phyloP scores from a whole-genome alignment of 2,888 invertebrate species.

The Euproctis similis region DNA sequence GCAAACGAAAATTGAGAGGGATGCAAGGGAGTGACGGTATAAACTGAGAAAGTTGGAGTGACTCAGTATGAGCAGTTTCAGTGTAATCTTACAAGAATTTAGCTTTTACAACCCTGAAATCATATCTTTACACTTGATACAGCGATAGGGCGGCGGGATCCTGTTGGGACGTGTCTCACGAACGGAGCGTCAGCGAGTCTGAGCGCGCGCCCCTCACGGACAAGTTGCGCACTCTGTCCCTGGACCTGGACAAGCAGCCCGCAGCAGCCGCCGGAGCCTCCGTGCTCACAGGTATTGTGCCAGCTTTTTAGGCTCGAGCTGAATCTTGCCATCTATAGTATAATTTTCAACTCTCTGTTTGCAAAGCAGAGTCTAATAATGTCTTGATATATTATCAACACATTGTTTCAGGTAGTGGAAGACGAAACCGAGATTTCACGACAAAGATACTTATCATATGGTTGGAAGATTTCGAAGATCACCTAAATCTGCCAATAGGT shows the following conservation, averaged over 20 bases:
- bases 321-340: too few relatives aligned
- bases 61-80: too few relatives aligned
- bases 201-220: conserved; percentile 53
- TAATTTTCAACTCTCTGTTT: too few relatives aligned
- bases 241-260: conserved; percentile 80
- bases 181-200: conserved; percentile 75
- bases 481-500: conserved; percentile 91
- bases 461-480: conserved; percentile 97
- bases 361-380: too few relatives aligned
- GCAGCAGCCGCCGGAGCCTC: conserved; percentile 15
- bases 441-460: conserved; percentile 93
- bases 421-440: conserved; percentile 74
- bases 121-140: too few relatives aligned
- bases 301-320: too few relatives aligned
- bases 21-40: too few relatives aligned
- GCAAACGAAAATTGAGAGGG: too few relatives aligned
- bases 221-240: conserved; percentile 80
- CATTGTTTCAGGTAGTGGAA: conserved; percentile 48
- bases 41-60: too few relatives aligned
- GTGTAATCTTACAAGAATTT: too few relatives aligned
- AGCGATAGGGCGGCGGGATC: conserved; percentile 44
- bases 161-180: conserved; percentile 72
- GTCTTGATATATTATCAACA: too few relatives aligned
- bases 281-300: conserved; percentile 36
- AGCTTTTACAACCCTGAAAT: too few relatives aligned